Percentiles rank a stretch among this genome's conserved stretches.
Conservation (phyloP, 2,797 vertebrate species). For the Enteromius trimaculatus region DNA sequence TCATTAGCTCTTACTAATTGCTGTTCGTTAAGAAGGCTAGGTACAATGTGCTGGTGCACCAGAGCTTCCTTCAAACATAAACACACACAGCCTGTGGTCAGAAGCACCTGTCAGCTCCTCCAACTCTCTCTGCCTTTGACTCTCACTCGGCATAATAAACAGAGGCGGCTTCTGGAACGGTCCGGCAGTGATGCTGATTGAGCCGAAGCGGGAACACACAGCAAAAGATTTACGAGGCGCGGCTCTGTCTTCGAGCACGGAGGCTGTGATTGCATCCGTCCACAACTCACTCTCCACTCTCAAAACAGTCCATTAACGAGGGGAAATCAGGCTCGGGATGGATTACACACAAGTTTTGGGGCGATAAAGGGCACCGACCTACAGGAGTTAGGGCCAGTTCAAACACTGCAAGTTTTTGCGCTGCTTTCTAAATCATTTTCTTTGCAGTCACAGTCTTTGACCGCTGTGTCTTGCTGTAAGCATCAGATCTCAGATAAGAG, state of each 20-base stretch:
- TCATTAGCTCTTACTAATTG: conserved; percentile 75
- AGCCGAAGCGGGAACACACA: conserved; percentile 55
- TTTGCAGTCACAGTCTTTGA: neutral
- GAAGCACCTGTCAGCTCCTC: conserved; percentile 71
- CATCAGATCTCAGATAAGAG: neutral
- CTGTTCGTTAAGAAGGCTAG: conserved; percentile 68
- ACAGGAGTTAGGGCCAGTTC: conserved; percentile 52
- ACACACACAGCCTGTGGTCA: conserved; percentile 68
- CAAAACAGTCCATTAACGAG: conserved; percentile 72
- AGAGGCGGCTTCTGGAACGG: conserved; percentile 60
- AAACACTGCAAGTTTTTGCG: neutral
- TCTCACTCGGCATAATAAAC: conserved; percentile 76
- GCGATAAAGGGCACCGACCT: conserved; percentile 63
- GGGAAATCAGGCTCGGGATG: conserved; percentile 50
- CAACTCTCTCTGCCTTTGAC: conserved; percentile 58
- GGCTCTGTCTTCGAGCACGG: conserved; percentile 57
- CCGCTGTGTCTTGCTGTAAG: neutral
- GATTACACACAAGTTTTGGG: conserved; percentile 37
- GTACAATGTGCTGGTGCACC: conserved; percentile 59
- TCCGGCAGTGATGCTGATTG: conserved; percentile 68
- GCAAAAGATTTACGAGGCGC: conserved; percentile 61
- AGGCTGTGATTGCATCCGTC: conserved; percentile 69
- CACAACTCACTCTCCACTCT: conserved; percentile 57
- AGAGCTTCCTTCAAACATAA: conserved; percentile 72
- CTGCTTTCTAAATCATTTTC: conserved; percentile 8